A percentile compares a stretch with the other conserved stretches of the same genome.
These are phyloP conservation scores for Vulpes lagopus DNA, from an alignment of 2,113 vertebrate species.

Conservation along the genomic window DNA sequence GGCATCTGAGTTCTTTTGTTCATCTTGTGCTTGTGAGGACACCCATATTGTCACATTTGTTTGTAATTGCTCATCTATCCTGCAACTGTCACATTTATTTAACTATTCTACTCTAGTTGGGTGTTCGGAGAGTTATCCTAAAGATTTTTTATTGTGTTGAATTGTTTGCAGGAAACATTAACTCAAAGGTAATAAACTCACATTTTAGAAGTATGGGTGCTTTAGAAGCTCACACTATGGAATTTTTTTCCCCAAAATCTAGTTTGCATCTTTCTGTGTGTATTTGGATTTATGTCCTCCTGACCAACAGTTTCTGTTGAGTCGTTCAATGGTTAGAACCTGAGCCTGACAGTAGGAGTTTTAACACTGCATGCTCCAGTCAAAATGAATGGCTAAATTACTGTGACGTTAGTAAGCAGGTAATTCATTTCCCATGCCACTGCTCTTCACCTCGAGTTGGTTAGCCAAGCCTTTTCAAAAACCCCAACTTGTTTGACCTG, in stretches of 20 bases:
- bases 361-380: conserved; percentile 67
- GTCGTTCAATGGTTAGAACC: conserved; percentile 71
- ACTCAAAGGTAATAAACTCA: conserved; percentile 81
- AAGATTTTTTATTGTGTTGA: conserved; percentile 53
- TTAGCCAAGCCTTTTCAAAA: conserved; percentile 83
- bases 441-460: conserved; percentile 83
- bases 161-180: conserved; percentile 78
- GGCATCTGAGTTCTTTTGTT: not conserved
- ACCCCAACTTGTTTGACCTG: conserved; percentile 82
- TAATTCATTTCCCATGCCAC: conserved; percentile 86
- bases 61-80: not conserved
- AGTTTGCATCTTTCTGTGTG: not conserved
- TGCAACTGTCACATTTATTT: not conserved
- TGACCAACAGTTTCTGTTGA: conserved; percentile 65
- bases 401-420: conserved; percentile 86
- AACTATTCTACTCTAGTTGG: not conserved
- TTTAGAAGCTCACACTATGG: conserved; percentile 39
- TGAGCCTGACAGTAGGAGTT: conserved; percentile 60
- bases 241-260: conserved; percentile 36
- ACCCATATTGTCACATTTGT: not conserved
- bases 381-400: conserved; percentile 85
- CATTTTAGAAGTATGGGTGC: conserved; percentile 35
- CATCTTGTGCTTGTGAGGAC: not conserved
- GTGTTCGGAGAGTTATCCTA: not conserved
- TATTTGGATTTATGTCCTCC: not conserved